These are phyloP conservation scores for Heteronetta atricapilla DNA, from an alignment of 2,113 vertebrate genomes.

Conservation along the genomic window DNA sequence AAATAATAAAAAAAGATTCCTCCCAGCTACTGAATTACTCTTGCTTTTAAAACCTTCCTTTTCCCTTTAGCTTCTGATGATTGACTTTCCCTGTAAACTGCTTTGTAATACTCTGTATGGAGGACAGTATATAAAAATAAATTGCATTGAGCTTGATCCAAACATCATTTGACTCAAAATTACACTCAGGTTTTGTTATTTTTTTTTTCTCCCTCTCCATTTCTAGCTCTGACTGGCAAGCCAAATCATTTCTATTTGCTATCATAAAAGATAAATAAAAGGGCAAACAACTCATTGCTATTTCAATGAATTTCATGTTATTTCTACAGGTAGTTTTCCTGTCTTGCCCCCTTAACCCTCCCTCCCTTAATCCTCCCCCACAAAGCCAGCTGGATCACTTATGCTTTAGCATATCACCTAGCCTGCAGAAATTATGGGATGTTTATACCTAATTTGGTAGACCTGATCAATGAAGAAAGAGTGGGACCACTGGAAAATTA, in stretches of 20 bases:
- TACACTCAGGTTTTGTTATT: slow-evolving; percentile 2
- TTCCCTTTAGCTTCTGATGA: slow-evolving; percentile 30
- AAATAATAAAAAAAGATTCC: background rate
- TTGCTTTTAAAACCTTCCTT: slow-evolving; percentile 31
- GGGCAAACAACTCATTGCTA: slow-evolving; percentile 28
- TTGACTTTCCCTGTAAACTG: slow-evolving; percentile 53
- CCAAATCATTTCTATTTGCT: slow-evolving; percentile 39
- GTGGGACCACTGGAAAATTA: slow-evolving; percentile 18
- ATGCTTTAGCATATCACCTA: background rate
- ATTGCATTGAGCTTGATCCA: slow-evolving; percentile 58
- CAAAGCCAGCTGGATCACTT: background rate
- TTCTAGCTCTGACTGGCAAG: slow-evolving; percentile 25
- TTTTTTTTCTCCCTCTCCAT: background rate
- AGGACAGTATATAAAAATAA: slow-evolving; percentile 57
- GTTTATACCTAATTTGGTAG: background rate
- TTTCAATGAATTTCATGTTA: slow-evolving; percentile 49
- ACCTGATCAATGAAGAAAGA: slow-evolving; percentile 2
- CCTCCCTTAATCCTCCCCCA: background rate
- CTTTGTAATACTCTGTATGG: slow-evolving; percentile 46
- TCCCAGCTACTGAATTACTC: background rate
- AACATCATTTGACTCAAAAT: slow-evolving; percentile 62
- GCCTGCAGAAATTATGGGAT: slow-evolving; percentile 9
- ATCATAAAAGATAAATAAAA: slow-evolving; percentile 56
- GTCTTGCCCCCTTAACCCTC: background rate
- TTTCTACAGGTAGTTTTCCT: slow-evolving; percentile 36